Percentiles rank a stretch among this genome's conserved stretches.
These are phyloP conservation scores for Leptodirus hochenwartii DNA, from an alignment of 2,888 invertebrate genomes.

Conservation along the genomic window DNA sequence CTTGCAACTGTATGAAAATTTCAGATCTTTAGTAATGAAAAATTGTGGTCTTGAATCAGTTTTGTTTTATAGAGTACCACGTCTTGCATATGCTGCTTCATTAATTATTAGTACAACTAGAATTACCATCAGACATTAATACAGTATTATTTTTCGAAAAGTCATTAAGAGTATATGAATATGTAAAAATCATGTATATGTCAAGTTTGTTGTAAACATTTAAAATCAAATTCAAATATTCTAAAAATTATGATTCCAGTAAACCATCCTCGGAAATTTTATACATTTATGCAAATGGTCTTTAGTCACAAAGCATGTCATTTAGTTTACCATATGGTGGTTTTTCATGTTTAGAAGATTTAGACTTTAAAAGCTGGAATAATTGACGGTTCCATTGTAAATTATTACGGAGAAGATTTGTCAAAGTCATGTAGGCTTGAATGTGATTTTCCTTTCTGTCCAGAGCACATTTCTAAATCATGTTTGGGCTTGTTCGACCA, in stretches of 20 bases:
- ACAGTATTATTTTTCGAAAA: conserved; percentile 4
- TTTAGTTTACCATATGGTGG: too few relatives aligned
- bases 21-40: conserved; percentile 1
- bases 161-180: background rate
- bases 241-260: too few relatives aligned
- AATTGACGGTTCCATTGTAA: too few relatives aligned
- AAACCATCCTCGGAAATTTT: conserved; percentile 2
- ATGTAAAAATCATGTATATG: too few relatives aligned
- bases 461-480: too few relatives aligned
- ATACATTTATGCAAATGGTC: conserved; percentile 3
- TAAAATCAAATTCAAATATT: conserved; percentile 3
- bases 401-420: too few relatives aligned
- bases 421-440: conserved; percentile 3
- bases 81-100: conserved; percentile 4
- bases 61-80: conserved; percentile 3
- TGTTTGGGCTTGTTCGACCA: too few relatives aligned
- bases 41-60: background rate
- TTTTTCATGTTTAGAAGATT: too few relatives aligned
- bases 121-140: conserved; percentile 3
- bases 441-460: conserved; percentile 1
- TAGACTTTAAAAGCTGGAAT: too few relatives aligned
- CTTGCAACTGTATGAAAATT: conserved; percentile 2
- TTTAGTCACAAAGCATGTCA: too few relatives aligned
- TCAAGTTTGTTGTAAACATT: conserved; percentile 5
- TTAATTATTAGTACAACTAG: background rate